Evolutionary conservation across 1,140 invertebrate species (phyloP).

Genomic region (Melitaea cinxia): DNA sequence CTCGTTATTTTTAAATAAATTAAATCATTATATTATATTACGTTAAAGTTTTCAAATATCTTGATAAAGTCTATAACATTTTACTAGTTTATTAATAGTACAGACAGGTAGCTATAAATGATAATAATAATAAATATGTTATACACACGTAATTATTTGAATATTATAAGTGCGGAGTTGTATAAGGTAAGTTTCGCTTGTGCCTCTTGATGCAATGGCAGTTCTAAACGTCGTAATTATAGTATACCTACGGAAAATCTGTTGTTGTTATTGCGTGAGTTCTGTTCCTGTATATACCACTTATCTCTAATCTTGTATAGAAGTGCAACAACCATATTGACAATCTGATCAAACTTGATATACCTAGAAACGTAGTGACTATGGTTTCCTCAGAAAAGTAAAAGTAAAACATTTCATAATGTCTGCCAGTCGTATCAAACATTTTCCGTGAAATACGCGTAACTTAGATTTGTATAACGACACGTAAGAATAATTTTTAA

Average conservation of each 20-base stretch:
- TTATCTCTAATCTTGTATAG: slow-evolving; percentile 18
- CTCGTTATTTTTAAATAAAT: too few species aligned
- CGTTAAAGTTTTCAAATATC: too few species aligned
- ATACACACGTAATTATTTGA: slow-evolving; percentile 22
- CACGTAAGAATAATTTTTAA: too few species aligned
- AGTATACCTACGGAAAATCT: slow-evolving; percentile 19
- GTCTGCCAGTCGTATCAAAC: too few species aligned
- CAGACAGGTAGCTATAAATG: slow-evolving; percentile 3
- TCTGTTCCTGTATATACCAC: slow-evolving; percentile 6
- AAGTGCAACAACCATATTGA: neutral
- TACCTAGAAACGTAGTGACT: neutral
- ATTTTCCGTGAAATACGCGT: too few species aligned
- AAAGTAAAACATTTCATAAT: neutral
- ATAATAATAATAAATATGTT: too few species aligned
- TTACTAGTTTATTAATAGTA: slow-evolving; percentile 4
- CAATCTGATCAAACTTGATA: slow-evolving; percentile 3
- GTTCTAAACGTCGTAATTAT: slow-evolving; percentile 15
- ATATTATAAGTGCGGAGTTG: slow-evolving; percentile 19
- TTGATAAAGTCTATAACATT: too few species aligned
- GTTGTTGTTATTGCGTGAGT: neutral
- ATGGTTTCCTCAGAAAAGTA: slow-evolving; percentile 1
- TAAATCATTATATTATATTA: too few species aligned
- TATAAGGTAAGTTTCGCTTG: slow-evolving; percentile 4
- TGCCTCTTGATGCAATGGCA: slow-evolving; percentile 3
- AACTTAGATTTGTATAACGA: too few species aligned